Conservation (phyloP, 2,888 invertebrate species). For the Ypsolopha sequella region DNA sequence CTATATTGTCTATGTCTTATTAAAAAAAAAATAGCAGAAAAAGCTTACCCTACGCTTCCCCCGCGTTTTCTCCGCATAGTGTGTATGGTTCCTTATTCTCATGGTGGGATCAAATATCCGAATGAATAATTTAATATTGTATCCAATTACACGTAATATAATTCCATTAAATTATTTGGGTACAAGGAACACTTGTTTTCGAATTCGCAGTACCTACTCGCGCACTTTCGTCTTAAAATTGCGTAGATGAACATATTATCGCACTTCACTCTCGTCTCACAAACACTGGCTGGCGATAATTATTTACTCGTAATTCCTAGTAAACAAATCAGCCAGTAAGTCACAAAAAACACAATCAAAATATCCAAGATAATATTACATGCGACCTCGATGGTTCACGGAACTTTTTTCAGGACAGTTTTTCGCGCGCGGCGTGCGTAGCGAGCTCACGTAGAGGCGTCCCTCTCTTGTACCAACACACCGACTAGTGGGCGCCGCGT, state of each 20-base stretch:
- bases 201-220: constrained; percentile 9
- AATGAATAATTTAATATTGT: not conserved
- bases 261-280: constrained; percentile 10
- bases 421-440: not conserved
- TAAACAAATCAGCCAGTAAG: too few relatives aligned
- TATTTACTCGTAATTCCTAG: too few relatives aligned
- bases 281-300: not conserved
- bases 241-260: constrained; percentile 18
- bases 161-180: too few relatives aligned
- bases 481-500: constrained; percentile 22
- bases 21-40: too few relatives aligned
- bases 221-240: constrained; percentile 18
- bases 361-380: too few relatives aligned
- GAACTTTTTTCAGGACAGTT: too few relatives aligned
- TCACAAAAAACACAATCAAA: too few relatives aligned
- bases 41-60: constrained; percentile 51
- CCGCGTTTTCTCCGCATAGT: constrained; percentile 39
- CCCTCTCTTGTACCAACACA: constrained; percentile 39
- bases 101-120: constrained; percentile 18
- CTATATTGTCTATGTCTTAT: too few relatives aligned
- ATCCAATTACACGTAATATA: not conserved
- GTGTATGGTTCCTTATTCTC: constrained; percentile 33
- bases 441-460: constrained; percentile 32
- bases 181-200: not conserved
- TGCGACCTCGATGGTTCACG: too few relatives aligned